These are phyloP conservation scores for Tetramorium alpestre DNA, from an alignment of 1,140 invertebrate species.

Conservation along the genomic window DNA sequence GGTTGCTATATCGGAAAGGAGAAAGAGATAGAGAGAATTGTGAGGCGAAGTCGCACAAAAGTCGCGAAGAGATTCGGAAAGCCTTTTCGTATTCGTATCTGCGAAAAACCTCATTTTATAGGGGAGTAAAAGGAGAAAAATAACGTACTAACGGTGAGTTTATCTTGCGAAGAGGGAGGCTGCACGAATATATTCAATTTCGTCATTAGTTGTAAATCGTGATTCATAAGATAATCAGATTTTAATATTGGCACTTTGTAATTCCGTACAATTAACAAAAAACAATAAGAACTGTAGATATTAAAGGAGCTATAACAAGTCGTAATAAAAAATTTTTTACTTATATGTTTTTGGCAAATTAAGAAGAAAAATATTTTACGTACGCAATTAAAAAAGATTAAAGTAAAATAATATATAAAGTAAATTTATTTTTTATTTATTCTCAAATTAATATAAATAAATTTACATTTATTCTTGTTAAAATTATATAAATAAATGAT, in stretches of 20 bases:
- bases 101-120: conserved; percentile 38
- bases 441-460: neutral
- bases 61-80: conserved; percentile 27
- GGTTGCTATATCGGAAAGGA: neutral
- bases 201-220: conserved; percentile 24
- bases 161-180: neutral
- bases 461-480: neutral
- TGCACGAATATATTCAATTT: conserved; percentile 10
- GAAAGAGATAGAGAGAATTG: neutral
- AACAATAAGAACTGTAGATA: neutral
- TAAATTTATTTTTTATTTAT: conserved; percentile 5
- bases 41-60: neutral
- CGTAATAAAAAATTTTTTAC: neutral
- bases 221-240: conserved; percentile 11
- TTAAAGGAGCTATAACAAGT: neutral
- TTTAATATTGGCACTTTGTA: neutral
- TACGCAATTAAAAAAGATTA: neutral
- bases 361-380: neutral
- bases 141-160: conserved; percentile 31
- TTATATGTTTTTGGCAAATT: neutral
- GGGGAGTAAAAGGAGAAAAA: conserved; percentile 20
- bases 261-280: neutral
- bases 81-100: conserved; percentile 31
- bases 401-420: neutral
- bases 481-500: neutral